phyloP scores from a whole-genome alignment of 2,113 vertebrate species.

The Cottus gobio region DNA sequence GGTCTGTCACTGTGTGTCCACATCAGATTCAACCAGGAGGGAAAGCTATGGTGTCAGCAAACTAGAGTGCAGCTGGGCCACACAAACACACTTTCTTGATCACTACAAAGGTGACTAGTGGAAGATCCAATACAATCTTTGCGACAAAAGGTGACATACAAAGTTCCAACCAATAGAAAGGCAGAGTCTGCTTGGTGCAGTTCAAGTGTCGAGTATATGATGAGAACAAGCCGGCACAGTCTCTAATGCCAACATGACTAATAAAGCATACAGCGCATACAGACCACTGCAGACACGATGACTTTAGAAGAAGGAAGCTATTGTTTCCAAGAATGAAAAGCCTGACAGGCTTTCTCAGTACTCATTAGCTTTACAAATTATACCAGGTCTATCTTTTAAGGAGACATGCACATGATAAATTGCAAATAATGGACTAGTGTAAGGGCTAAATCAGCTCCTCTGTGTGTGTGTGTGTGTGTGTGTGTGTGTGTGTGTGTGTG shows the following conservation, averaged over 20 bases:
- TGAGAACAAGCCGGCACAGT: slow-evolving; percentile 7
- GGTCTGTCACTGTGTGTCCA: slow-evolving; percentile 18
- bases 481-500: slow-evolving; percentile 5
- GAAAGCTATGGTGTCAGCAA: slow-evolving; percentile 25
- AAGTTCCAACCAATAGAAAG: slow-evolving; percentile 44
- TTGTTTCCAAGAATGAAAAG: slow-evolving; percentile 14
- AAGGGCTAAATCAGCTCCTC: slow-evolving; percentile 21
- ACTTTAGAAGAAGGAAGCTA: slow-evolving; percentile 13
- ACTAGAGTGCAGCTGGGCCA: slow-evolving; percentile 34
- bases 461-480: neutral
- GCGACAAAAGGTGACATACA: slow-evolving; percentile 35
- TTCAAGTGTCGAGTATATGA: neutral
- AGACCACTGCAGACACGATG: neutral
- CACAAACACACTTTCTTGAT: slow-evolving; percentile 33
- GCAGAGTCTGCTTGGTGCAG: slow-evolving; percentile 10
- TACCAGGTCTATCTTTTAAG: slow-evolving; percentile 13
- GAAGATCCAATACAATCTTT: slow-evolving; percentile 15
- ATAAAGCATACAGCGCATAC: slow-evolving; percentile 10
- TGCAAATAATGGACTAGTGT: slow-evolving; percentile 31
- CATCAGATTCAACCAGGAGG: slow-evolving; percentile 35
- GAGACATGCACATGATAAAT: slow-evolving; percentile 6
- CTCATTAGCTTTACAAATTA: slow-evolving; percentile 25
- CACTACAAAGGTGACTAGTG: slow-evolving; percentile 29
- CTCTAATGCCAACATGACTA: slow-evolving; percentile 30
- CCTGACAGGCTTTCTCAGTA: slow-evolving; percentile 4